phyloP scores from a whole-genome alignment of 2,888 invertebrate species.

The Vanessa cardui region DNA sequence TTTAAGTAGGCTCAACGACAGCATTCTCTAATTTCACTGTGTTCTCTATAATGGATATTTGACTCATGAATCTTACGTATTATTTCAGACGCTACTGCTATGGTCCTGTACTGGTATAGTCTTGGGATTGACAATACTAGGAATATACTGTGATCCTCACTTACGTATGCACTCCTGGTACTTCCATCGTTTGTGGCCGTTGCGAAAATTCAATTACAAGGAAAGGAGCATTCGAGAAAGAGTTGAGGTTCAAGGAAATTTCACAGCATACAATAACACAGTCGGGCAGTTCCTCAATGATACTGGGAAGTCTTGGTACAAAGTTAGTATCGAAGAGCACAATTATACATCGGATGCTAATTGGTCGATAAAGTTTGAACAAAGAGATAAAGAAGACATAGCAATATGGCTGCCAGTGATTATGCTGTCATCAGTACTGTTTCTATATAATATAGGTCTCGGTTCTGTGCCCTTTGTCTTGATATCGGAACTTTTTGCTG shows the following conservation, averaged over 20 bases:
- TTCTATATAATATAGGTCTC: conserved; percentile 74
- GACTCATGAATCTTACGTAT: not conserved
- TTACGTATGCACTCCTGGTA: conserved; percentile 67
- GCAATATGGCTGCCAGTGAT: conserved; percentile 67
- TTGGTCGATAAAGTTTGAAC: conserved; percentile 48
- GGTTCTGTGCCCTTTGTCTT: conserved; percentile 78
- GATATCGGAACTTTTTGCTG: conserved; percentile 70
- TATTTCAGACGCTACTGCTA: conserved; percentile 67
- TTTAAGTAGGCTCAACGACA: too few species aligned
- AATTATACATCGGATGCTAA: conserved; percentile 46
- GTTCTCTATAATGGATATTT: too few species aligned
- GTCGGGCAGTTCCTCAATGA: conserved; percentile 35
- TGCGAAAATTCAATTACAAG: conserved; percentile 50
- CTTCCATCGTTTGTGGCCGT: conserved; percentile 61
- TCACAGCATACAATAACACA: conserved; percentile 43
- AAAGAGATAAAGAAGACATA: conserved; percentile 46
- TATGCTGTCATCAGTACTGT: conserved; percentile 65
- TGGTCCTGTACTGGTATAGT: conserved; percentile 76
- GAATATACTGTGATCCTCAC: conserved; percentile 73
- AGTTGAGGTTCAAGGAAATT: conserved; percentile 42
- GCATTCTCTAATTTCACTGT: too few species aligned
- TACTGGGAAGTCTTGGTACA: conserved; percentile 45
- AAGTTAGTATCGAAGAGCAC: conserved; percentile 46
- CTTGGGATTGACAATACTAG: conserved; percentile 67
- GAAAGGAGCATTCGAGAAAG: conserved; percentile 47